Base-by-base conservation (phyloP, 2,797 vertebrate species). In the Trematomus bernacchii region DNA sequence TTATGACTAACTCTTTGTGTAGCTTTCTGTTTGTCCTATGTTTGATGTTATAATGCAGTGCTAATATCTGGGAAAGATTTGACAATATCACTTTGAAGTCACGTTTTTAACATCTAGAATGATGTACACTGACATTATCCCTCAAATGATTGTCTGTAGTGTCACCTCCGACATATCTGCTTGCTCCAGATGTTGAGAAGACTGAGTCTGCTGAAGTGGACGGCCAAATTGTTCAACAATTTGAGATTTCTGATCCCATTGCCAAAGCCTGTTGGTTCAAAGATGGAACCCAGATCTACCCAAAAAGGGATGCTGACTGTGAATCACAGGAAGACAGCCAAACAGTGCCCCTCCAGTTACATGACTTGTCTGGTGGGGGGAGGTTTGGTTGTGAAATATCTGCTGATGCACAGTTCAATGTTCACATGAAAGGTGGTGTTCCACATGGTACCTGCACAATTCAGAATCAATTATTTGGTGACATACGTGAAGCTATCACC, bases 381-480 rank as follows among this genome's bases (percentile, higher is more conserved):
- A 92, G 86, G 80, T 95, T 96, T 47, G 80, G 91, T 87, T 96
- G 95, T 65, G 85, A 91, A 18, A 85, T 85, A 0, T 13, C 86
- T 30, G 79, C 72, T 53, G 93, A 94, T 44, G 85, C 93, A 84
- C 91, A 89, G 73, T 96, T 96, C 90, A 92, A 92, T 4, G 88
- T 95, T 83, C 93, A 96, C 63, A 90, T 95, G 66, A 92, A 93
- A 93, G 97, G 98, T 99, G 93, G 96, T 96, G 92, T 89, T 88
- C 84, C 88, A 85, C 80, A 75, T 87, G 87, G 82, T 88, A 91
- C 89, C 68, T 85, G 88, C 84, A 90, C 72, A 80, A 81, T 91
- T 91, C 74, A 83, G 66, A 91, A 76, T 86, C 82, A 95, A 89
- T 87, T 27, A 91, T 89, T 93, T 67, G 83, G 76, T 76, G 63